Evolutionary conservation across 2,113 vertebrate species (phyloP).

Genomic region (Bothrops jararaca): DNA sequence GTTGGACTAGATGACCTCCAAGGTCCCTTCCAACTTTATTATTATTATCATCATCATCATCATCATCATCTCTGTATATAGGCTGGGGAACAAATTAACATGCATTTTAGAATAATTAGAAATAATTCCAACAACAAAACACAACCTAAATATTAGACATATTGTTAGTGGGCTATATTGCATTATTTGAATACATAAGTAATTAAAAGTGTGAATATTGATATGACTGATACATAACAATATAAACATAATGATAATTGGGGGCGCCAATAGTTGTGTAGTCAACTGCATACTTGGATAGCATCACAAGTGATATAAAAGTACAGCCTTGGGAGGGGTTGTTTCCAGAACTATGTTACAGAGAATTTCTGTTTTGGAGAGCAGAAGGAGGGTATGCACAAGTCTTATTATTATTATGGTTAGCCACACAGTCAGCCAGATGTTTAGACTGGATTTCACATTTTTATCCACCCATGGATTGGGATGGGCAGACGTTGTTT

Average conservation of each 20-base stretch:
- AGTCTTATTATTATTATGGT: not conserved
- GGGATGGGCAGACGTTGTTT: no score
- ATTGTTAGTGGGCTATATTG: not conserved
- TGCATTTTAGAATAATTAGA: not conserved
- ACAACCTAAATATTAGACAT: not conserved
- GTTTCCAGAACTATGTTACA: not conserved
- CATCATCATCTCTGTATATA: not conserved
- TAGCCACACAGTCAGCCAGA: no score
- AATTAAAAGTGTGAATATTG: not conserved
- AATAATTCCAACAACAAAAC: not conserved
- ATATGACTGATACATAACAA: not conserved
- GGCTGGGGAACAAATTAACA: not conserved
- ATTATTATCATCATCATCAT: no score
- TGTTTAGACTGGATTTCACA: no score
- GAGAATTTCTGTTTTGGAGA: not conserved
- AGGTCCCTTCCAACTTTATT: no score
- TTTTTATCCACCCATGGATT: no score
- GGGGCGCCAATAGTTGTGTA: not conserved
- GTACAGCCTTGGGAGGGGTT: not conserved
- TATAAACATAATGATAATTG: not conserved
- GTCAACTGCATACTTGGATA: not conserved
- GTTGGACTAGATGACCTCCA: no score
- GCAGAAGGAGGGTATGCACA: not conserved
- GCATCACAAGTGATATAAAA: not conserved
- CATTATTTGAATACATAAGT: not conserved